These are phyloP conservation scores for Tupaia chinensis DNA, from an alignment of 2,113 vertebrate species.

Conservation along the genomic window DNA sequence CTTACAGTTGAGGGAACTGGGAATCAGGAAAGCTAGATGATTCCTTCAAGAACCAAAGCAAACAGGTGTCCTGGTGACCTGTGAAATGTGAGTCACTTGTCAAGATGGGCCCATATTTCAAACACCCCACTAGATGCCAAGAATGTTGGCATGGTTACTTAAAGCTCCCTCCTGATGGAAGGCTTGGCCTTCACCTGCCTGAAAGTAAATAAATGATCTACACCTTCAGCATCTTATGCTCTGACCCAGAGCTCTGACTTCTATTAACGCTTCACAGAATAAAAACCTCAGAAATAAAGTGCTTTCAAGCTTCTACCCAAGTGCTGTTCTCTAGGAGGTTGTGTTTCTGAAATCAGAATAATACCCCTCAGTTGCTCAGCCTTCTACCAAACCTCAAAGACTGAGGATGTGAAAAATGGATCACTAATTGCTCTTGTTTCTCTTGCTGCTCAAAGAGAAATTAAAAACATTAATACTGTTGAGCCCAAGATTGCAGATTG, in stretches of 20 bases:
- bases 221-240: not conserved
- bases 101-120: not conserved
- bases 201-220: not conserved
- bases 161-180: not conserved
- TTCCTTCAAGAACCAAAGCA: not conserved
- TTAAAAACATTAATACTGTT: constrained; percentile 50
- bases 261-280: not conserved
- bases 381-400: not conserved
- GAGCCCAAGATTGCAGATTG: not conserved
- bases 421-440: constrained; percentile 18
- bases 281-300: not conserved
- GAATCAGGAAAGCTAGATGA: not conserved
- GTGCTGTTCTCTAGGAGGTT: not conserved
- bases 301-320: not conserved
- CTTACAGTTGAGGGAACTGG: not conserved
- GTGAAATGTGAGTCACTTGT: not conserved
- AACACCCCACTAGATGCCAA: not conserved
- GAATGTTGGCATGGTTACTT: not conserved
- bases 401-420: not conserved
- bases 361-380: not conserved
- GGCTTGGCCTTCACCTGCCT: too few relatives aligned
- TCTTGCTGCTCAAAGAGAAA: not conserved
- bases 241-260: not conserved
- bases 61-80: not conserved
- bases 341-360: constrained; percentile 44